A percentile compares a stretch with the other conserved stretches of the same genome.
These are phyloP conservation scores for Pipistrellus kuhlii DNA, from an alignment of 2,797 vertebrate genomes.

Conservation along the genomic window DNA sequence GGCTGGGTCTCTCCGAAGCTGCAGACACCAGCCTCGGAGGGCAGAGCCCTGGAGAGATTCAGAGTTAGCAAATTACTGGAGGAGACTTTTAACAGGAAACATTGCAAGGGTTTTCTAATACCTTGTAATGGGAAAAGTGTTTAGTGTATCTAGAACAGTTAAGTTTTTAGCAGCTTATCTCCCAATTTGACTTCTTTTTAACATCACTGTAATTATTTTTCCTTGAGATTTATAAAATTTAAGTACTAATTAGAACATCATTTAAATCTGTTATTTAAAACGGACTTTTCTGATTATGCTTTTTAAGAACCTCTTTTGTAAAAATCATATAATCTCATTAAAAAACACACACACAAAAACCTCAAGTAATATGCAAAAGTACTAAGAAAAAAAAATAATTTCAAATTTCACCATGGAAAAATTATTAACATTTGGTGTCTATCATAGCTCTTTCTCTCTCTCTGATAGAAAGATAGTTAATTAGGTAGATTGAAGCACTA, in stretches of 20 bases:
- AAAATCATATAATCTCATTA: conserved; percentile 4
- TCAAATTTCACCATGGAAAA: background rate
- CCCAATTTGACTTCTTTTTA: conserved; percentile 26
- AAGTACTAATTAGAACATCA: conserved; percentile 36
- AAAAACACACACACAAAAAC: background rate
- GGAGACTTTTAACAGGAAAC: background rate
- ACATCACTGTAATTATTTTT: conserved; percentile 45
- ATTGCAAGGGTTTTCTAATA: background rate
- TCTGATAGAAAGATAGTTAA: conserved; percentile 71
- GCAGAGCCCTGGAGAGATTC: background rate
- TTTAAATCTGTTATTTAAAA: conserved; percentile 58
- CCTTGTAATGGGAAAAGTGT: background rate
- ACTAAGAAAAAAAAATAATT: conserved; percentile 19
- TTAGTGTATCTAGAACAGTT: background rate
- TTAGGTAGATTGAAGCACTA: conserved; percentile 72
- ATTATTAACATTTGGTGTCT: conserved; percentile 59
- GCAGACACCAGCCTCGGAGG: no score
- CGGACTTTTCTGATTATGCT: conserved; percentile 26
- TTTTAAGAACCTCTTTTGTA: conserved; percentile 54
- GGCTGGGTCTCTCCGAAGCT: background rate
- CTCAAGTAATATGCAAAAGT: conserved; percentile 1
- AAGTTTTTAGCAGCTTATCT: conserved; percentile 12
- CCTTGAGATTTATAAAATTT: conserved; percentile 42
- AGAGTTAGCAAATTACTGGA: background rate
- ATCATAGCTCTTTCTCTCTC: background rate